phyloP scores from a whole-genome alignment of 2,797 vertebrate genomes.

The Telmatherina bonti region DNA sequence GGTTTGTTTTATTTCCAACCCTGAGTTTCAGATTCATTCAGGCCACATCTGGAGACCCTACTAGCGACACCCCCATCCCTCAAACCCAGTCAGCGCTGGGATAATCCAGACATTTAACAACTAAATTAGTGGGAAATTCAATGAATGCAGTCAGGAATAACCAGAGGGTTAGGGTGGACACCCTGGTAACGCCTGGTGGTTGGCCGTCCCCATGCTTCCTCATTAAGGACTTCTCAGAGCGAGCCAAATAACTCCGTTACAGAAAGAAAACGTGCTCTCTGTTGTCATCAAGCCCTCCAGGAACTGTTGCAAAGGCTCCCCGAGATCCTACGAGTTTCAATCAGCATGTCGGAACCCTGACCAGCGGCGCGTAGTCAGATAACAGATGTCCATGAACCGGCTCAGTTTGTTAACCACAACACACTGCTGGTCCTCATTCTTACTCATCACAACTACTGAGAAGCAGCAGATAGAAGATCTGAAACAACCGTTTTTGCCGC shows the following conservation, averaged over 20 bases:
- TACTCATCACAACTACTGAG: no score
- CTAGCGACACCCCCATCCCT: no score
- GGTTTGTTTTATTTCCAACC: constrained; percentile 35
- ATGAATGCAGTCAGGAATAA: not conserved
- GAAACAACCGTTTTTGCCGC: no score
- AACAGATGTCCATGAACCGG: constrained; percentile 2
- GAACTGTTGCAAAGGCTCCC: not conserved
- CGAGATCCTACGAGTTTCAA: constrained; percentile 15
- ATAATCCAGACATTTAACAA: no score
- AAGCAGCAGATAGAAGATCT: no score
- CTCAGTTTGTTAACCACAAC: not conserved
- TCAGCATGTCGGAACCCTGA: constrained; percentile 8
- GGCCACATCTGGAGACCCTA: no score
- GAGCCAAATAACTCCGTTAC: constrained; percentile 9
- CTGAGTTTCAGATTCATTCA: no score
- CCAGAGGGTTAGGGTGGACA: no score
- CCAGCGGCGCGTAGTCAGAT: no score
- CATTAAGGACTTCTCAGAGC: constrained; percentile 33
- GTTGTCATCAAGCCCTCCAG: constrained; percentile 19
- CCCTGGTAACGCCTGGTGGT: constrained; percentile 21
- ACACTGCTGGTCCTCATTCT: no score
- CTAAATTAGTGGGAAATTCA: no score
- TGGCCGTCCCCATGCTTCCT: constrained; percentile 10
- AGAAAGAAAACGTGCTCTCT: constrained; percentile 7
- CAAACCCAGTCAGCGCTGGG: no score